Base-by-base conservation (phyloP, 2,888 invertebrate species). In the Rotaria magnacalcarata region DNA sequence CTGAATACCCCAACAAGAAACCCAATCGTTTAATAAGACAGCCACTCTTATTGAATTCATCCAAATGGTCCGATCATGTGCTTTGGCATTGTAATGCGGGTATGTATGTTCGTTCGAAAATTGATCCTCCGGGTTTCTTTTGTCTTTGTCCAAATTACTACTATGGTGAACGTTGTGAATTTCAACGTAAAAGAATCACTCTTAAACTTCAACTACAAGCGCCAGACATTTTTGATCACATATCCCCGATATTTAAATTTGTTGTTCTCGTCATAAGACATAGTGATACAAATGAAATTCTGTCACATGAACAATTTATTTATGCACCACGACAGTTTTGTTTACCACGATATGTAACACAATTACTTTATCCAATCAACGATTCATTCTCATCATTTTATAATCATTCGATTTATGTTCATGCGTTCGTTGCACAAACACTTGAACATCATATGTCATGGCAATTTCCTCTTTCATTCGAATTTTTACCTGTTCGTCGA, bases 101-200 rank as follows among this genome's bases (percentile, higher is more conserved):
- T 14, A 5, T 75, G 1, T 47, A 47, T 43, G 75, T 75, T 24
- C 43, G 43, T 24, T 75, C 43, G 2, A 1, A 21, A 2, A 8
- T 2, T 0, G 11, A 43, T 75, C 41, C 75, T 2, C 16, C 4
- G 1, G 47, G 24, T 24, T 75, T 75, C 47, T 16, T 34, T 75
- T 75, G 75, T 24, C 6, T 75, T 19, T 75, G 75, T 75, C 21
- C 75, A 24, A 41, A 75, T 24, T 47, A 43, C 43, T 75, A 75
- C 11, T 75, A 75, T 75, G 75, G 75, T 75, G 43, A 43, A 43
- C 47, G 47, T 21, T 75, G 75, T 75, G 41, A 75, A 75, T 75
- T 14, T 75, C 75, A 75, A 75, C 75, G 75, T 3, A 75, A 75
- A 75, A 43, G 75, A 43, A 41, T 75, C 24, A 47, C 4, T 47